Base-by-base conservation (phyloP, 1,140 invertebrate genomes). In the Choristoneura fumiferana region DNA sequence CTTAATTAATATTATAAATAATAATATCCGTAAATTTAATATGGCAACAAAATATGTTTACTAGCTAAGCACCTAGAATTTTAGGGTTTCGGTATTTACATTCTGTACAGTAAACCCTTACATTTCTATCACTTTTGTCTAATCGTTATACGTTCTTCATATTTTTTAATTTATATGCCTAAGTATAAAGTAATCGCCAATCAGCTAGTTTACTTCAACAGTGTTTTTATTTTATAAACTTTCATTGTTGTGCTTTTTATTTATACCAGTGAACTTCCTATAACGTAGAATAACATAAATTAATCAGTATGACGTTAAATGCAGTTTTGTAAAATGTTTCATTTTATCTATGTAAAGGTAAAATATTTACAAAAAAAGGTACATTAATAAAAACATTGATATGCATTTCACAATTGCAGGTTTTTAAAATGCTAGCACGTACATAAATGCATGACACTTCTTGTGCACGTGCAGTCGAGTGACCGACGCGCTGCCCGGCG, bases 41-140 rank as follows among this genome's bases (percentile, higher is more conserved):
- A 88, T 86, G 84, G 83, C 83, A 88, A 88, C 81, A 78, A 84
- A 88, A 84, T 76, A 82, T 76, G 80, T 83, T 76, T 84, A 78
- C 75, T 85, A 81, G 76, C 83, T 88, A 88, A 85, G 80, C 85
- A 86, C 81, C 83, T 86, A 87, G 65, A 81, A 72, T 72, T 78
- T 72, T 77, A 85, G 81, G 80, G 71, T 67, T 79, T 65, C 76
- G 72, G 63, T 87, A 86, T 86, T 82, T 83, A 87, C 82, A 87
- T 65, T 76, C 79, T 87, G 78, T 87, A 87, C 84, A 87, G 34
- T 68, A 58, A 63, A 60, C 69, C 61, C 58, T 62, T 72, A 67
- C 69, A 69, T 63, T 68, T 71, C 54, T 72, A 73, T 78, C 70
- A 76, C 71, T 73, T 68, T 67, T 63, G 60, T 72, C 69, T 77